phyloP scores from a whole-genome alignment of 2,113 vertebrate species.

The Takifugu bimaculatus region DNA sequence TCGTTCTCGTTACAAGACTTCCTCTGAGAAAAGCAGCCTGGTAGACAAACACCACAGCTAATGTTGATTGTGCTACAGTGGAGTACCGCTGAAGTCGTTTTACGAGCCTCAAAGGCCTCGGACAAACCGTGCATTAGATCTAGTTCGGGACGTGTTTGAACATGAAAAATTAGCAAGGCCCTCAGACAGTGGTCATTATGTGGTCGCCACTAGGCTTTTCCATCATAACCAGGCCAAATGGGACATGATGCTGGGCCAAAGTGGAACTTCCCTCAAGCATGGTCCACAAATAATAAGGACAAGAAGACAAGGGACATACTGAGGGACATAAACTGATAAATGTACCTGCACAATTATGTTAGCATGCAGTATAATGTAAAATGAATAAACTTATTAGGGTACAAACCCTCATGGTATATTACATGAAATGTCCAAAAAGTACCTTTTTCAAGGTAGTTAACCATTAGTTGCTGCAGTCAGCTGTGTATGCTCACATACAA shows the following conservation, averaged over 20 bases:
- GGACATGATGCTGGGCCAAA: conserved; percentile 50
- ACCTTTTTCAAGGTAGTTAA: no score
- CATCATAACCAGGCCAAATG: conserved; percentile 66
- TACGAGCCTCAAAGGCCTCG: conserved; percentile 60
- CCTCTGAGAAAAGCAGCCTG: background rate
- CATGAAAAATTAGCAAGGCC: conserved; percentile 72
- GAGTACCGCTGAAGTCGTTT: conserved; percentile 48
- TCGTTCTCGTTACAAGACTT: conserved; percentile 6
- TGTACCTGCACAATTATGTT: no score
- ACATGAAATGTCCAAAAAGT: no score
- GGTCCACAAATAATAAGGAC: conserved; percentile 64
- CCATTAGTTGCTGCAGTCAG: no score
- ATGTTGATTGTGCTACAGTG: conserved; percentile 1
- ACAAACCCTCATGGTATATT: no score
- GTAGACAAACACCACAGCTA: background rate
- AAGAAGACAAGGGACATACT: conserved; percentile 6
- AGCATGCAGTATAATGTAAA: background rate
- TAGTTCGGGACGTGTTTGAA: conserved; percentile 63
- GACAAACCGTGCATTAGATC: conserved; percentile 60
- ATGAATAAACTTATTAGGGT: conserved; percentile 2
- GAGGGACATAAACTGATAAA: conserved; percentile 11
- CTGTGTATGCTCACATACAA: background rate
- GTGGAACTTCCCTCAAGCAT: conserved; percentile 53
- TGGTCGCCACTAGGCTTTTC: conserved; percentile 65
- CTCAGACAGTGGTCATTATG: conserved; percentile 74